These are phyloP conservation scores for Pelecanoides urinatrix DNA, from an alignment of 2,113 vertebrate genomes.

Conservation along the genomic window DNA sequence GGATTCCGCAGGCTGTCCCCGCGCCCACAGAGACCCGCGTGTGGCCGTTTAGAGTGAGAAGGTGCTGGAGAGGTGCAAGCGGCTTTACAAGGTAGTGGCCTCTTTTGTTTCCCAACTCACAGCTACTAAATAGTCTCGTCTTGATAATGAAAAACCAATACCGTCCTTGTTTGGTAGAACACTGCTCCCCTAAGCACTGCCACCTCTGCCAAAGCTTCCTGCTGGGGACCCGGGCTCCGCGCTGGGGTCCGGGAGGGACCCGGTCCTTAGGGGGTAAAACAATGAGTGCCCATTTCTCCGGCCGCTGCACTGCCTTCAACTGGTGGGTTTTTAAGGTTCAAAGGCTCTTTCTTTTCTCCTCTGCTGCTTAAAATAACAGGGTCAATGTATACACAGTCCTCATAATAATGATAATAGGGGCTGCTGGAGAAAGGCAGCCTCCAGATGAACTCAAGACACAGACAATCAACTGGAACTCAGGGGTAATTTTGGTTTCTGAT, in stretches of 20 bases:
- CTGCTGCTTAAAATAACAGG: background rate
- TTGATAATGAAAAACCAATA: background rate
- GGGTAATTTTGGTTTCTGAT: constrained; percentile 62
- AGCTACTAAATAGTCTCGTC: background rate
- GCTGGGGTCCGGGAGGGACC: rapidly evolving
- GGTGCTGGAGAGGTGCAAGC: background rate
- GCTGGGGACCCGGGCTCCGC: rapidly evolving
- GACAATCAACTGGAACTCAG: constrained; percentile 49
- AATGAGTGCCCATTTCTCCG: background rate
- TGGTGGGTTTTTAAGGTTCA: background rate
- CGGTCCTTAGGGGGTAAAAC: background rate
- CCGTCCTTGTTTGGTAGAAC: background rate
- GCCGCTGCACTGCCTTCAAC: background rate
- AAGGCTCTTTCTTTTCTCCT: background rate
- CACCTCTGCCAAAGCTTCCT: no score
- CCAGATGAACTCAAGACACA: constrained; percentile 36
- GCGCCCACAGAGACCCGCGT: rapidly evolving
- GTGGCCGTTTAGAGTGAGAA: background rate
- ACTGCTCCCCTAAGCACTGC: no score
- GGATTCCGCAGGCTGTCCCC: background rate
- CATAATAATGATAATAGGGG: background rate
- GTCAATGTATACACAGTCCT: background rate
- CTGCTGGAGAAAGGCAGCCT: constrained; percentile 19
- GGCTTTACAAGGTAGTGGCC: rapidly evolving
- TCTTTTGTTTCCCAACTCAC: background rate